Evolutionary conservation across 2,888 invertebrate genomes (phyloP).

Genomic region (Cantharis rustica): DNA sequence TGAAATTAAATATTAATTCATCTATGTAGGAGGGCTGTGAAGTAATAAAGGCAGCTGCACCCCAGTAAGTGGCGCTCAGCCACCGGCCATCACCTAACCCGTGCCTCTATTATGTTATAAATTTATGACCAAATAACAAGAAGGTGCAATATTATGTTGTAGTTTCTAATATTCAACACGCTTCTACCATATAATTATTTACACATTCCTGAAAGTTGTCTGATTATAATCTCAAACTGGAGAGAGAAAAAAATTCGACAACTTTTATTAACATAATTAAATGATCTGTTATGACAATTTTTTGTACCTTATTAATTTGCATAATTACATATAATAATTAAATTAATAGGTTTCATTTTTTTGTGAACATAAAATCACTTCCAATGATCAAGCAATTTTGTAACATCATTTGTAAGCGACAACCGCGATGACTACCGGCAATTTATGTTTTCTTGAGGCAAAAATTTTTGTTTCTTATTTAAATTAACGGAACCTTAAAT

Average conservation of each 20-base stretch:
- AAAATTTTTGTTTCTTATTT: no score
- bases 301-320: not conserved
- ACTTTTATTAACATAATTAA: not conserved
- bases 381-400: not conserved
- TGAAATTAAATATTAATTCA: constrained; percentile 27
- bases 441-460: not conserved
- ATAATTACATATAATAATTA: not conserved
- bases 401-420: not conserved
- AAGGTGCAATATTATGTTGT: constrained; percentile 38
- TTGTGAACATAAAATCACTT: not conserved
- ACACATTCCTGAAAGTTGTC: constrained; percentile 34
- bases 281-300: not conserved
- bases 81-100: constrained; percentile 35
- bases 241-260: constrained; percentile 10
- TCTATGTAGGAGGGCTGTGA: constrained; percentile 29
- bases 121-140: constrained; percentile 39
- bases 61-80: constrained; percentile 28
- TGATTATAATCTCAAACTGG: constrained; percentile 31
- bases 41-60: constrained; percentile 30
- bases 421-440: constrained; percentile 2
- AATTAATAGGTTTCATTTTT: not conserved
- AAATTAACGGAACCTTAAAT: not conserved
- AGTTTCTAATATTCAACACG: constrained; percentile 28
- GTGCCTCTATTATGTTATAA: constrained; percentile 27
- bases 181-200: constrained; percentile 35